Evolutionary conservation across 1,140 invertebrate species (phyloP), one percentile per base, ranked within the genome.

Genomic region (Megathymus violae): DNA sequence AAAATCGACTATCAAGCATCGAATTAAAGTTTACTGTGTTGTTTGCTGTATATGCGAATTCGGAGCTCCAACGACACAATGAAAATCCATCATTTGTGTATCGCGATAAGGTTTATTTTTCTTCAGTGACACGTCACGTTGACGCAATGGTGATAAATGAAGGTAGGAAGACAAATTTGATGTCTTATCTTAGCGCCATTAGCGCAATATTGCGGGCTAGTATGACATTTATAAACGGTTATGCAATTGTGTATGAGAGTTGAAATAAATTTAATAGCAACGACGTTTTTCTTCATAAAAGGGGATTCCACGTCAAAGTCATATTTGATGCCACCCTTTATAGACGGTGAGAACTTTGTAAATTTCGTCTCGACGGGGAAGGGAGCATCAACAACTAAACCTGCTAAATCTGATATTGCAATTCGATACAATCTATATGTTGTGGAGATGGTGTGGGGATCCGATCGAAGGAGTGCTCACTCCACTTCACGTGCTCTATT

Each of bases 131-230:
- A 46, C 27, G 11, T 43, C 25, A 46, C 13, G 9, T 11, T 5
- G 17, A 19, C 41, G 13, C 48, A 43, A 46, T 59, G 22, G 41
- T 58, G 44, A 60, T 48, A 60, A 60, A 60, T 60, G 56, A 25
- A 47, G 17, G 56, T 13, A 38, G 31, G 27, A 48, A 60, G 56
- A 60, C 56, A 60, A 60, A 60, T 60, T 60, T 60, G 56, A 60
- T 47, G 54, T 60, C 27, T 11, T 47, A 47, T 47, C 43, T 47
- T 47, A 17, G 56, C n/a, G 27, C 27, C 56, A 59, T 59, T 59
- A 59, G 56, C 47, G 43, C 44, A 59, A 59, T 59, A 59, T 59
- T 59, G 56, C 56, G 56, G 43, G 50, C 11, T 38, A 47, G 43
- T 59, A 47, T 31, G 56, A 59, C 43, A 46, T 36, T 36, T 36